Evolutionary conservation across 1,140 invertebrate genomes (phyloP).

Genomic region (Danaus melanippus): DNA sequence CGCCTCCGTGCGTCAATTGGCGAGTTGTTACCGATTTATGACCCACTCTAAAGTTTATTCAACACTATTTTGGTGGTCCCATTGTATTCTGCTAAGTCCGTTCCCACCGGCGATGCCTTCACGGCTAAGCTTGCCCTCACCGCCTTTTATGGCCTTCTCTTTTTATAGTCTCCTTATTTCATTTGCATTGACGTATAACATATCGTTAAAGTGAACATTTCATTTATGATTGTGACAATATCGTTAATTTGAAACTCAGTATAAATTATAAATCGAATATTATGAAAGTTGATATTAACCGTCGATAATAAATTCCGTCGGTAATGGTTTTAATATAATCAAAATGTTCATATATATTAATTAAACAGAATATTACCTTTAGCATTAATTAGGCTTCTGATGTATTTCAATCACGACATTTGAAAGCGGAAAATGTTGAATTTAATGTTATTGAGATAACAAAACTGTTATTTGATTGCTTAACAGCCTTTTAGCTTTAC

Average conservation of each 20-base stretch:
- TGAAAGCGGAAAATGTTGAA: conserved; percentile 13
- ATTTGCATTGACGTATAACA: conserved; percentile 45
- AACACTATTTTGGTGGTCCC: conserved; percentile 63
- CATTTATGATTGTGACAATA: conserved; percentile 29
- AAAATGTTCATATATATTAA: conserved; percentile 10
- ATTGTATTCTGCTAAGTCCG: conserved; percentile 56
- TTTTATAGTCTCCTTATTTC: conserved; percentile 61
- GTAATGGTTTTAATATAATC: conserved; percentile 17
- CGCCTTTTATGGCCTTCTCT: conserved; percentile 50
- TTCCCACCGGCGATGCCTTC: conserved; percentile 37
- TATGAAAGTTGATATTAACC: conserved; percentile 25
- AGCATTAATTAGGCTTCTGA: conserved; percentile 15
- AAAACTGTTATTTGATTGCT: conserved; percentile 19
- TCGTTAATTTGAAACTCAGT: conserved; percentile 25
- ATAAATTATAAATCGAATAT: conserved; percentile 18
- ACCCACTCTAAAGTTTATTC: conserved; percentile 66
- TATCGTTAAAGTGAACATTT: conserved; percentile 27
- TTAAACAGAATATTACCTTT: conserved; percentile 11
- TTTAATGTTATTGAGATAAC: conserved; percentile 18
- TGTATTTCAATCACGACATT: conserved; percentile 7
- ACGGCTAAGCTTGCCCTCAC: conserved; percentile 44
- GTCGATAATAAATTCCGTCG: conserved; percentile 8
- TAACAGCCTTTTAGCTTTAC: conserved; percentile 13
- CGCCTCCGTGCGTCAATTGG: conserved; percentile 68
- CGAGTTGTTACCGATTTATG: conserved; percentile 67